A percentile compares a stretch with the other conserved stretches of the same genome.
Conservation (phyloP, 2,113 vertebrate species). For the Mastomys coucha region DNA sequence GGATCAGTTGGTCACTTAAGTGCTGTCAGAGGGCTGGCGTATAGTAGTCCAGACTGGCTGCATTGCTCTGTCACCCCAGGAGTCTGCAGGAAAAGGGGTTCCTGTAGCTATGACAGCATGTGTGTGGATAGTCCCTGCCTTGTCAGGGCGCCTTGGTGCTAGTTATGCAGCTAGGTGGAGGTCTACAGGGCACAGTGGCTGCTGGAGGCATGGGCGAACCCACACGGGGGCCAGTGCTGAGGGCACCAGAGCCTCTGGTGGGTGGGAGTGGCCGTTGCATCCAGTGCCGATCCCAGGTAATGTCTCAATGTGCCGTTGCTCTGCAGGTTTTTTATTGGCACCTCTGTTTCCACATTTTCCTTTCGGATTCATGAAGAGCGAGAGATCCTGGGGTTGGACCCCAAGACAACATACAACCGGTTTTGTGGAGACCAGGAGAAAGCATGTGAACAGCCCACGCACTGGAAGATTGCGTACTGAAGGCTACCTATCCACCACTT, state of each 20-base stretch:
- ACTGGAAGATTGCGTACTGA: conserved; percentile 96
- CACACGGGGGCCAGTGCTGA: not conserved
- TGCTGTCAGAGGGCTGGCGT: not conserved
- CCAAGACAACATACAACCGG: conserved; percentile 96
- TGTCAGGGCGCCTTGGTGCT: not conserved
- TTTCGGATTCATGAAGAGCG: conserved; percentile 98
- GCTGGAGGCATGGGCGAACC: not conserved
- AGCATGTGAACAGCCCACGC: conserved; percentile 96
- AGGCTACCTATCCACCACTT: not conserved
- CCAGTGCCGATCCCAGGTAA: not conserved
- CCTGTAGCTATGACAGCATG: not conserved
- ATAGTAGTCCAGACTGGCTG: not conserved
- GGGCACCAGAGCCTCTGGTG: not conserved
- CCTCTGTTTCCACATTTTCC: conserved; percentile 98
- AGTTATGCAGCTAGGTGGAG: not conserved
- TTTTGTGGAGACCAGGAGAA: conserved; percentile 96
- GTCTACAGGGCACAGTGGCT: not conserved
- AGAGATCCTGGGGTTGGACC: conserved; percentile 96
- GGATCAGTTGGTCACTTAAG: not conserved
- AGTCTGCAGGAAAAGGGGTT: not conserved
- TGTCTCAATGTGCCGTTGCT: not conserved
- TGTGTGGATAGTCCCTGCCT: not conserved
- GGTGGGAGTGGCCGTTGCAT: not conserved
- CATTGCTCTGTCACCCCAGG: not conserved
- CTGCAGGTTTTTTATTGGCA: conserved; percentile 95